phyloP scores from a whole-genome alignment of 2,888 invertebrate genomes.

The Scaptomyza reducta region DNA sequence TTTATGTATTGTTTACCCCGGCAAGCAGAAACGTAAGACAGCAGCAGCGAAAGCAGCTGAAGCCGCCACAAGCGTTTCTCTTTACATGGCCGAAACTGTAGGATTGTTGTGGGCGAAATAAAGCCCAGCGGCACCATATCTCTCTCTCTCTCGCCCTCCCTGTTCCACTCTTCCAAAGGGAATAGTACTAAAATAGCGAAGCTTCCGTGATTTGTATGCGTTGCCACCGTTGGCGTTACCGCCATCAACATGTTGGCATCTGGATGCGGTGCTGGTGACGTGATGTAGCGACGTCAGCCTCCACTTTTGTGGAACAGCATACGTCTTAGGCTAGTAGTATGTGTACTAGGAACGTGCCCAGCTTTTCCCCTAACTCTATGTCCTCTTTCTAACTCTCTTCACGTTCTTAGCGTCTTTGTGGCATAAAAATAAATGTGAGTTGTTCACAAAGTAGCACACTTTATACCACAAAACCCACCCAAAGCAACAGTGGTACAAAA shows the following conservation, averaged over 20 bases:
- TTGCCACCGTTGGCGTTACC: constrained; percentile 47
- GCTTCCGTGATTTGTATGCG: constrained; percentile 72
- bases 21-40: constrained; percentile 27
- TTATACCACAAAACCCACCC: constrained; percentile 21
- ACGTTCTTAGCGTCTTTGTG: constrained; percentile 60
- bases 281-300: neutral
- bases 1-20: constrained; percentile 48
- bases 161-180: constrained; percentile 5
- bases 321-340: constrained; percentile 29
- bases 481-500: constrained; percentile 24
- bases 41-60: constrained; percentile 8
- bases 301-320: constrained; percentile 36
- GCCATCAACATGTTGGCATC: constrained; percentile 59
- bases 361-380: constrained; percentile 22
- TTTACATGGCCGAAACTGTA: constrained; percentile 70
- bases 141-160: neutral
- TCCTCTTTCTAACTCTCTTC: constrained; percentile 17
- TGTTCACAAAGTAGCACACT: constrained; percentile 65
- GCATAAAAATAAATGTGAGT: constrained; percentile 81
- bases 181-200: constrained; percentile 1
- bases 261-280: constrained; percentile 19
- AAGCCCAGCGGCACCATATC: constrained; percentile 24
- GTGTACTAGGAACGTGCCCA: constrained; percentile 56
- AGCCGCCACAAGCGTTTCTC: constrained; percentile 58
- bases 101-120: constrained; percentile 62